A percentile compares a stretch with the other conserved stretches of the same genome.
Conservation (phyloP, 1,140 invertebrate genomes). For the Formica selysi region DNA sequence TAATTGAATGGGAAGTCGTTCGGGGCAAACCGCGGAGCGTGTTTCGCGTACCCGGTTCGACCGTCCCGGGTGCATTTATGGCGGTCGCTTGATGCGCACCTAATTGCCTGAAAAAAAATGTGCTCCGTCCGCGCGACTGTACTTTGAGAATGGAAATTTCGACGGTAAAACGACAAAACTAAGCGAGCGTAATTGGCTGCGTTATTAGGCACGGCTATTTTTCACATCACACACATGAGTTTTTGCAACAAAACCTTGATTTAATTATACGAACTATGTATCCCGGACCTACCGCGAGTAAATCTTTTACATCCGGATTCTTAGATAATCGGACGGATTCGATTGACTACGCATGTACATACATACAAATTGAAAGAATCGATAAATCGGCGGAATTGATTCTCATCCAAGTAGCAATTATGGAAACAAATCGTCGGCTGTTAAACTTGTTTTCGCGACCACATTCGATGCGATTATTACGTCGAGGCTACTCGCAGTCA, state of each 20-base stretch:
- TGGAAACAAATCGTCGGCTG: constrained; percentile 33
- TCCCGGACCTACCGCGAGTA: not conserved
- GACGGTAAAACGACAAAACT: not conserved
- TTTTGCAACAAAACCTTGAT: not conserved
- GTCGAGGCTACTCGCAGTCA: constrained; percentile 21
- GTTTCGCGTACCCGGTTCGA: not conserved
- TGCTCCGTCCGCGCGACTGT: constrained; percentile 10
- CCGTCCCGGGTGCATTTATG: constrained; percentile 24
- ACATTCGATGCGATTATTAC: constrained; percentile 25
- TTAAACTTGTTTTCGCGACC: constrained; percentile 25
- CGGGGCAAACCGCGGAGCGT: constrained; percentile 26
- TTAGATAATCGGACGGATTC: not conserved
- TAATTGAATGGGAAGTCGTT: constrained; percentile 53
- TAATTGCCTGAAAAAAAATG: constrained; percentile 49
- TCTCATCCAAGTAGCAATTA: constrained; percentile 7
- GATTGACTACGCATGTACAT: no score
- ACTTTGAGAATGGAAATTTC: constrained; percentile 26
- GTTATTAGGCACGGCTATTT: constrained; percentile 4
- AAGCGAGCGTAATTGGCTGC: not conserved
- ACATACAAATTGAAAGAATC: not conserved
- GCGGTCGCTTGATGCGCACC: constrained; percentile 50
- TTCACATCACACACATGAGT: not conserved
- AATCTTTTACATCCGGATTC: not conserved
- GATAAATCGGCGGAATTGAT: constrained; percentile 38
- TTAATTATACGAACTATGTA: constrained; percentile 18